Evolutionary conservation across 2,113 vertebrate genomes (phyloP), one percentile per base, ranked within the genome.

Genomic region (Nyctibius bracteatus): DNA sequence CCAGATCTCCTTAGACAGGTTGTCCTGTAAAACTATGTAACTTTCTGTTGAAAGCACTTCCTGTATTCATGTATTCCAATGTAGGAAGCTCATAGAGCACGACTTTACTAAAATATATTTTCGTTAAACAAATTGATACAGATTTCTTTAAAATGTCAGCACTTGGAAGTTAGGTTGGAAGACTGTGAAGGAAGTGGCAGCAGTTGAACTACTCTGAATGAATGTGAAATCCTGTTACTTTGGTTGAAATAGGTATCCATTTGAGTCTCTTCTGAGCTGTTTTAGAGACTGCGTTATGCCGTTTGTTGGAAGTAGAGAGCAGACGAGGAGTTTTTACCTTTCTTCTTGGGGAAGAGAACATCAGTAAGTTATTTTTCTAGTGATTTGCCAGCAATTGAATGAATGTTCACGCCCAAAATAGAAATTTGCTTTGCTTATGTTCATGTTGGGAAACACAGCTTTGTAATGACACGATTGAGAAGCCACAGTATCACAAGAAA

Each of bases 11-110:
- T 94, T 94, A 96, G 97, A 97, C 97, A 97, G 98, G 96, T 98
- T 97, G 96, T 97, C 97, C 97, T 98, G 96, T 97, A 97, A 96
- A 96, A 96, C 92, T 96, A 47, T 77, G 97, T 97, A 98, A 97
- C 98, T 98, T 98, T 97, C 97, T 98, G 97, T 98, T 97, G 97
- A 98, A 98, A 98, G 97, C 96, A 97, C 97, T 97, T 96, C 93
- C 97, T 96, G 88, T 97, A 96, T 95, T 96, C 85, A 65, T 90
- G 97, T 97, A 97, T 98, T 96, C 95, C 97, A 97, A 80, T 96
- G 96, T 96, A 97, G 97, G 97, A 97, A 96, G 94, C 93, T 96
- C 94, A 41, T 71, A 94, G 94, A 93, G 84, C 96, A 92, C 13
- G 90, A 94, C 75, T 96, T 97, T 90, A 94, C 89, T 93, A 78